phyloP scores from a whole-genome alignment of 2,797 vertebrate species.

The Acanthiza pusilla region DNA sequence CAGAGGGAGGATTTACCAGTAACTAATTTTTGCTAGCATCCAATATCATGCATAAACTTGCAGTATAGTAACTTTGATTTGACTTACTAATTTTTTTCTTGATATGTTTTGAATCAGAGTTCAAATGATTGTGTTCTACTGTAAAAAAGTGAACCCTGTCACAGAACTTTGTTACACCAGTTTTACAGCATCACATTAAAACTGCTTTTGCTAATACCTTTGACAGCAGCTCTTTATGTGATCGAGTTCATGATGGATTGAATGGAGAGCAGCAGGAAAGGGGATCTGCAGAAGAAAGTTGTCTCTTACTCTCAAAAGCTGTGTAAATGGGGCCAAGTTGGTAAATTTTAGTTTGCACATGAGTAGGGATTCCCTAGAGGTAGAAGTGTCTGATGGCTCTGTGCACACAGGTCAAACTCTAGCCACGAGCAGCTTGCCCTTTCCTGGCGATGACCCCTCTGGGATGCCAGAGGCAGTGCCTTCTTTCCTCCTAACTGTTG shows the following conservation, averaged over 20 bases:
- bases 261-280: neutral
- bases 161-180: neutral
- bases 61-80: neutral
- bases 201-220: neutral
- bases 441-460: neutral
- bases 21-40: neutral
- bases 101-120: neutral
- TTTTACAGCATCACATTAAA: neutral
- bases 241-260: neutral
- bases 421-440: neutral
- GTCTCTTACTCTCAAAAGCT: neutral
- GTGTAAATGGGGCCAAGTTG: neutral
- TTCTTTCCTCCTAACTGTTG: neutral
- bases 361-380: neutral
- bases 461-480: neutral
- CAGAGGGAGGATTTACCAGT: neutral
- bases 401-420: neutral
- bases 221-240: neutral
- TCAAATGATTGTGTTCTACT: neutral
- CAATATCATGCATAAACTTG: neutral
- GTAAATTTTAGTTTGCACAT: neutral
- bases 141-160: neutral
- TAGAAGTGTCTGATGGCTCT: neutral
- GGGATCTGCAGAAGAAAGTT: neutral
- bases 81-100: neutral